Evolutionary conservation across 2,113 vertebrate species (phyloP).

Genomic region (Arvicanthis niloticus): DNA sequence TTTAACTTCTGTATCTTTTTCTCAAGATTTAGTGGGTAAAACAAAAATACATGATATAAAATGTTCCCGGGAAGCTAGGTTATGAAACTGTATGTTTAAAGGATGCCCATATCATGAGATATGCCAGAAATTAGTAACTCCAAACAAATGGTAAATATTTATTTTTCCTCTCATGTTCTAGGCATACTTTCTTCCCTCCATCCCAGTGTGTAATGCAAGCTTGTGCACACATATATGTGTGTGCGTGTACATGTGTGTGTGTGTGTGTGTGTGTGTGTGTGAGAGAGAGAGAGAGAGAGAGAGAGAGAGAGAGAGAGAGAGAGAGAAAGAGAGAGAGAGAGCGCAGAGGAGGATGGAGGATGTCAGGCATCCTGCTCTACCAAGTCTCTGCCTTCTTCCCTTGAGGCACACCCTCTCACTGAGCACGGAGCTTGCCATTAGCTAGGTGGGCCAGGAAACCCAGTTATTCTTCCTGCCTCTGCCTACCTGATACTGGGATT

Average conservation of each 20-base stretch:
- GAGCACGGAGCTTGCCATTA: background rate
- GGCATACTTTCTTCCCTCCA: background rate
- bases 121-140: background rate
- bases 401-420: background rate
- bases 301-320: no score
- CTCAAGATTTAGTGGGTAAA: slow-evolving; percentile 1
- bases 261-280: no score
- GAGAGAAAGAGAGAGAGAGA: no score
- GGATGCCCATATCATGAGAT: background rate
- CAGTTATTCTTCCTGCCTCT: background rate
- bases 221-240: background rate
- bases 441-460: background rate
- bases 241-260: background rate
- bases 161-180: background rate
- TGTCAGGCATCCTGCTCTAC: no score
- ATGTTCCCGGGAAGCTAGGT: background rate
- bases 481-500: background rate
- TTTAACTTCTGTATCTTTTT: background rate
- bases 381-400: no score
- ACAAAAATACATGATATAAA: background rate
- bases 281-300: background rate
- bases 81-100: background rate
- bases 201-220: background rate
- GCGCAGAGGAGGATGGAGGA: no score
- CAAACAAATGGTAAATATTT: background rate